Evolutionary conservation across 2,113 vertebrate species (phyloP).

Genomic region (Toxotes jaculatrix): DNA sequence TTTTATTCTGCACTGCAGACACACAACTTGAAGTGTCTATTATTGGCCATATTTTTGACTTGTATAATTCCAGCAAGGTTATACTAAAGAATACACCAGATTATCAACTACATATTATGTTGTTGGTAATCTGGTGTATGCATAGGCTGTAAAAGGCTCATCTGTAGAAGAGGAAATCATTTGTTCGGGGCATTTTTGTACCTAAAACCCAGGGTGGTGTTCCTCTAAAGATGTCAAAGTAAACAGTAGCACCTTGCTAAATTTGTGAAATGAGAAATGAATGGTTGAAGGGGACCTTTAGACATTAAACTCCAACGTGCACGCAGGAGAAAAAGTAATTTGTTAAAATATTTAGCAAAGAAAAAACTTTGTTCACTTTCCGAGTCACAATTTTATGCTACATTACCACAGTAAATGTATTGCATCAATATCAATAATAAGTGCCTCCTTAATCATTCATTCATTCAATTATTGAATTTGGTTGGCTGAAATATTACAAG

Average conservation of each 20-base stretch:
- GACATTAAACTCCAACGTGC: slow-evolving; percentile 3
- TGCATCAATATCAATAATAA: slow-evolving; percentile 34
- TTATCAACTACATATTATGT: too few relatives aligned
- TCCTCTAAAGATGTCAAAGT: not conserved
- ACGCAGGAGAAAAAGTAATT: not conserved
- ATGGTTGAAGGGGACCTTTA: not conserved
- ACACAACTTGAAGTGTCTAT: too few relatives aligned
- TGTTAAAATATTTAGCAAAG: not conserved
- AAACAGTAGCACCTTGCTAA: not conserved
- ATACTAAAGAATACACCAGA: not conserved
- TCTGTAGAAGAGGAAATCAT: not conserved
- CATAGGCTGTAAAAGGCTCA: not conserved
- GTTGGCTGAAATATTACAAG: slow-evolving; percentile 17
- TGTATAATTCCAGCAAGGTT: not conserved
- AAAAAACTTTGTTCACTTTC: slow-evolving; percentile 13
- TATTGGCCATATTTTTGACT: too few relatives aligned
- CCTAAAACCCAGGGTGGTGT: not conserved
- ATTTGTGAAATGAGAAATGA: not conserved
- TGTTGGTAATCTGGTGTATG: not conserved
- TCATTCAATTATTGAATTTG: slow-evolving; percentile 30
- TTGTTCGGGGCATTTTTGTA: not conserved
- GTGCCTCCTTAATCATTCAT: slow-evolving; percentile 27
- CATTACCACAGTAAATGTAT: slow-evolving; percentile 26
- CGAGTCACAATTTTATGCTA: slow-evolving; percentile 42
- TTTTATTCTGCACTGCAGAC: not conserved